Base-by-base conservation (phyloP, 2,888 invertebrate genomes). In the Charanyca ferruginea region DNA sequence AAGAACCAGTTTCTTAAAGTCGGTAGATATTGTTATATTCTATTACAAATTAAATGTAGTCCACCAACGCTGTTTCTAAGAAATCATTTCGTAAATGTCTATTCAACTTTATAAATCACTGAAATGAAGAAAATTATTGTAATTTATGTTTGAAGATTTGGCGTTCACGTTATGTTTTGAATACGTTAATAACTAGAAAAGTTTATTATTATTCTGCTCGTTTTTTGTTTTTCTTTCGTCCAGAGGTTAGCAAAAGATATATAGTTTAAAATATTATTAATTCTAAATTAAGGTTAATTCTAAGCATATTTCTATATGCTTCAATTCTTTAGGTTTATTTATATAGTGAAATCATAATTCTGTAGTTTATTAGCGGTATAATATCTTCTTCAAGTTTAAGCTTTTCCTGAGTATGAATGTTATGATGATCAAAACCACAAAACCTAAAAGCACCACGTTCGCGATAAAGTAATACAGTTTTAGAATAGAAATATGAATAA, bases 131-230 rank as follows among this genome's bases (percentile, higher is more conserved):
- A 45, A 41, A 64, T 25, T 51, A 38, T 68, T 65, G 3, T 25
- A 64, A 73, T 73, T 52, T 65, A 68, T 73, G 65, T 47, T 52
- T 13, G 25, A 52, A 18, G 0, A 44, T 69, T 44, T 66, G 66
- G 54, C 38, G 38, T 49, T 38, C 16, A 66, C 35, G 9, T 66
- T 23, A 38, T 73, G 18, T 44, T 53, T n/a, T 28, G 25, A 41
- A 49, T 54, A 41, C 54, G 18, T n/a, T 38, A 44, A 42, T 72
- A 51, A 47, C 20, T 47, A 20, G 45, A 47, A 25, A 64, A 23
- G 11, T n/a, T 35, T 60, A 28, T 63, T 47, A 18, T 44, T 53
- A 23, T 32, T 13, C 4, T 1, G 28, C 13, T 2, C 7, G 3
- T 0, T 22, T 20, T 38, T 47, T 35, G 23, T 25, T 48, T 48